Percentiles rank a stretch among this genome's conserved stretches.
Conservation (phyloP, 2,797 vertebrate species). For the Coracias cyanogaster region DNA sequence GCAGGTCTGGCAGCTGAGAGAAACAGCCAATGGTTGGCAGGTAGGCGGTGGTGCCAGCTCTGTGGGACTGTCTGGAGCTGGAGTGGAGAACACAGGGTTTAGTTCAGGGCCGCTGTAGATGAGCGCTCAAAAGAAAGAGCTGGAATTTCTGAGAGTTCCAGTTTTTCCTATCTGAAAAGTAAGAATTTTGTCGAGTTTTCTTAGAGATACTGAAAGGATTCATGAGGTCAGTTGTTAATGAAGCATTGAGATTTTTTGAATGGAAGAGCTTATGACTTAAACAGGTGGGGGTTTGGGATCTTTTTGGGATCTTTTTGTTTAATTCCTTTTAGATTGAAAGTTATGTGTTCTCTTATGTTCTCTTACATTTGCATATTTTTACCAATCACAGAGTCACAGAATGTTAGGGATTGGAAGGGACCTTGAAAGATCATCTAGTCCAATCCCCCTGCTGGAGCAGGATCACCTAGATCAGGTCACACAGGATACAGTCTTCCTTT, state of each 20-base stretch:
- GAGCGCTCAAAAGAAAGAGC: neutral
- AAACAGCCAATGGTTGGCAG: neutral
- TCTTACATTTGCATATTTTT: neutral
- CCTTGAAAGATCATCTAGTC: no score
- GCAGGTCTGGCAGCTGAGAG: neutral
- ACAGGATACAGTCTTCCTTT: neutral
- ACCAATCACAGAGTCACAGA: neutral
- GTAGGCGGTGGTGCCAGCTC: neutral
- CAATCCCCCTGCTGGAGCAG: no score
- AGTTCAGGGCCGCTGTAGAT: neutral
- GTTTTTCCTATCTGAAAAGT: neutral
- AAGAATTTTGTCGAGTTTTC: neutral
- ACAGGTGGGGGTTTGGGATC: neutral
- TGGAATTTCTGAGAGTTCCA: neutral
- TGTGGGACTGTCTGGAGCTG: neutral
- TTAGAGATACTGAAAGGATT: neutral
- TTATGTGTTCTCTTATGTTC: neutral
- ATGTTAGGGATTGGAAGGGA: no score
- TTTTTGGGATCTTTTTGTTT: neutral
- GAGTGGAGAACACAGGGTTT: neutral
- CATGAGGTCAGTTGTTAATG: neutral
- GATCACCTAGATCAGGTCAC: no score
- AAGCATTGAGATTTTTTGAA: neutral
- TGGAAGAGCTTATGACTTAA: neutral
- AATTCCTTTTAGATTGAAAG: neutral